Conservation (phyloP, 2,797 vertebrate species). For the Numenius phaeopus region DNA sequence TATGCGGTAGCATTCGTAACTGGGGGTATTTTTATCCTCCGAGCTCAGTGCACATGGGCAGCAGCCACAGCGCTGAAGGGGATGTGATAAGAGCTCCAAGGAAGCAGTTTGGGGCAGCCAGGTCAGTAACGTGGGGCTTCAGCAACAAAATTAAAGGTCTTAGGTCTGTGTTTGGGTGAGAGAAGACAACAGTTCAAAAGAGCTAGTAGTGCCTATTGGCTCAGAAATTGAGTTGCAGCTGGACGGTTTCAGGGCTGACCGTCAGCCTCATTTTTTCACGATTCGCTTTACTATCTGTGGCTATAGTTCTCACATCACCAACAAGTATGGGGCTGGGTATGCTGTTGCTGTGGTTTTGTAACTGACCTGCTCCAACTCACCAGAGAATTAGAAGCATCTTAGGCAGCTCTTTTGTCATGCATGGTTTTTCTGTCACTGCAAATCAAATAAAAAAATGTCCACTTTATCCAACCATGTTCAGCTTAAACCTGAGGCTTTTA, state of each 20-base stretch:
- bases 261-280: not conserved
- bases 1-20: not conserved
- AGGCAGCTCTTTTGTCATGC: not conserved
- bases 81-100: not conserved
- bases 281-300: accelerated
- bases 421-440: not conserved
- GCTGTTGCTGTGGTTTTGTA: not conserved
- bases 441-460: not conserved
- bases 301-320: not conserved
- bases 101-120: not conserved
- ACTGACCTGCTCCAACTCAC: not conserved
- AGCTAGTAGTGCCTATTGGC: not conserved
- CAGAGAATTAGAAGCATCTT: not conserved
- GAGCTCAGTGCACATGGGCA: not conserved
- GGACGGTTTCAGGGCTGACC: not conserved
- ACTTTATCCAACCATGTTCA: not conserved
- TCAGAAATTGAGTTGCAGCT: not conserved
- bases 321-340: not conserved
- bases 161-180: not conserved
- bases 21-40: slow-evolving; percentile 18
- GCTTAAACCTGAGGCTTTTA: not conserved
- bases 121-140: accelerated
- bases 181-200: not conserved
- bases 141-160: not conserved
- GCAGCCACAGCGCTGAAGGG: not conserved